Conservation (phyloP, 1,140 invertebrate genomes). For the Harpegnathos saltator region DNA sequence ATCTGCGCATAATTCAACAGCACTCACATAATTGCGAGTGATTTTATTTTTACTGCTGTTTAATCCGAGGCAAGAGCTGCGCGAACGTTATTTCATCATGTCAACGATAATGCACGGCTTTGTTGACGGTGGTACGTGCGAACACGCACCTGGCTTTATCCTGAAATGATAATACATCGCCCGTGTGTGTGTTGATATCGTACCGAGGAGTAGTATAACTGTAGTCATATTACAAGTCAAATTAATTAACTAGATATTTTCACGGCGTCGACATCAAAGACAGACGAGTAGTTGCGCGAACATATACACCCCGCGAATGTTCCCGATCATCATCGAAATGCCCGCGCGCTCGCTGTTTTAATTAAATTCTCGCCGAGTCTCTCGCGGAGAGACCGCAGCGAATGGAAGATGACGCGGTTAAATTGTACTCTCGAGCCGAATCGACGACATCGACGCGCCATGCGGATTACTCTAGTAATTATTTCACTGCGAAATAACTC, state of each 20-base stretch:
- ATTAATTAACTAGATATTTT: constrained; percentile 31
- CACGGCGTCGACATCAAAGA: neutral
- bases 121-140: neutral
- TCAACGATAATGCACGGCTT: neutral
- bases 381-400: neutral
- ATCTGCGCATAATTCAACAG: neutral
- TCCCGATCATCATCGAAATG: constrained; percentile 13
- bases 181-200: neutral
- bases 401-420: neutral
- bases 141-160: neutral
- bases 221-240: constrained; percentile 19
- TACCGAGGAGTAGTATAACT: neutral
- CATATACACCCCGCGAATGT: neutral
- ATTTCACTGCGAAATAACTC: too few species aligned
- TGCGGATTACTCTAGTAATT: too few species aligned
- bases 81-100: neutral
- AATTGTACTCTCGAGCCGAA: neutral
- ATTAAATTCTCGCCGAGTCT: constrained; percentile 1
- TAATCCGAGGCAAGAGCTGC: neutral
- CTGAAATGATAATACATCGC: constrained; percentile 16
- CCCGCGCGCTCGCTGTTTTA: neutral
- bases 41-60: neutral
- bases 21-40: neutral
- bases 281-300: constrained; percentile 9
- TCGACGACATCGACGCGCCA: neutral